Base-by-base conservation (phyloP, 2,888 invertebrate species). In the Invenusta paracnida region DNA sequence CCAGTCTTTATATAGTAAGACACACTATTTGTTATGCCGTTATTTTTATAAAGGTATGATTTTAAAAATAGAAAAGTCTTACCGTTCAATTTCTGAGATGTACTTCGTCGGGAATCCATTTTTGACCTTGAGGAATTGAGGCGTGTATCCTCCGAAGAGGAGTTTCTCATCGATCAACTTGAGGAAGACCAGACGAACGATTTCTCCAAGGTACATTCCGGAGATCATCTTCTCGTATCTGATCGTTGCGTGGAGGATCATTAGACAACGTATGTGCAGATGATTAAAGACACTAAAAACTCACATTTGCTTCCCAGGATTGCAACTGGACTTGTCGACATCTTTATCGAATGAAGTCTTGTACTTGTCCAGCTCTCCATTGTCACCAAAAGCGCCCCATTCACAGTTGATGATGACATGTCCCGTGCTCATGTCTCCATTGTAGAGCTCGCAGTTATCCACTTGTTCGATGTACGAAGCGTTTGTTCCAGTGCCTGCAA, bases 141-240 rank as follows among this genome's bases (percentile, higher is more conserved):
- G 85, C 29, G 85, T 82, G 1, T 25, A 0, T 67, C 85, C 85
- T n/a, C 81, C 23, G 27, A 85, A 85, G 85, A 85, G 23, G n/a
- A 85, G 25, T 13, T n/a, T 11, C 17, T 90, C 88, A 86, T 90
- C 89, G 11, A 95, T 94, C 89, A 96, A 94, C 90, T 95, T 95
- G 83, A 95, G 95, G 84, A 98, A 93, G 11, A 95, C 95, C 84
- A 96, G 93, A 86, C 98, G 94, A 1, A 95, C 96, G 88, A 99
- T 91, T 92, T 99, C 98, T 17, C 98, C 98, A 95, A 98, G 94
- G 92, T 98, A 98, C 98, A 98, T 98, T 87, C 98, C 98, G 0
- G 97, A 96, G 89, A 98, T 97, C 97, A 98, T 97, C 92, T 98
- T 98, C 91, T 98, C 98, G 92, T 95, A 95, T 85, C 83, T 83